A percentile compares a stretch with the other conserved stretches of the same genome.
Evolutionary conservation across 2,888 invertebrate species (phyloP).

Genomic region (Oligia latruncula): DNA sequence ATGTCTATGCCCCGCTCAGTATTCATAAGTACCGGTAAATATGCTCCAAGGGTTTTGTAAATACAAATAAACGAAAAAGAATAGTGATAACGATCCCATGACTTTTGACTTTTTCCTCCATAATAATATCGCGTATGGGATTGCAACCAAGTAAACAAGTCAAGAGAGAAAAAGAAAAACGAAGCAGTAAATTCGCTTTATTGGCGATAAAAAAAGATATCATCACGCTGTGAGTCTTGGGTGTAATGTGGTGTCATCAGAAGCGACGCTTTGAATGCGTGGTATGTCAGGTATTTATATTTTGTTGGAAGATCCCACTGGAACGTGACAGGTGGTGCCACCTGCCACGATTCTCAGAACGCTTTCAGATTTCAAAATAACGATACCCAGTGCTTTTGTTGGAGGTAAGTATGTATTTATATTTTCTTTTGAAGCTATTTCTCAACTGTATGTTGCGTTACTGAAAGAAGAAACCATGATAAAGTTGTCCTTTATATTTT

Average conservation of each 20-base stretch:
- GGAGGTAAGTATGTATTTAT: conserved; percentile 38
- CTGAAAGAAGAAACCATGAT: conserved; percentile 13
- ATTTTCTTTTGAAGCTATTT: conserved; percentile 47
- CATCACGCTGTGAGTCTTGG: conserved; percentile 12
- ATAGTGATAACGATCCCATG: conserved; percentile 13
- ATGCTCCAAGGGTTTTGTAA: conserved; percentile 37
- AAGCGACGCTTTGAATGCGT: conserved; percentile 17
- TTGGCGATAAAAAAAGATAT: conserved; percentile 47
- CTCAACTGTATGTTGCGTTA: conserved; percentile 16
- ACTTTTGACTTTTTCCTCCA: conserved; percentile 15
- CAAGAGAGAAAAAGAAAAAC: conserved; percentile 5
- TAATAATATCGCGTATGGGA: conserved; percentile 1
- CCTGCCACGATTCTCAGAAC: conserved; percentile 48
- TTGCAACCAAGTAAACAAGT: conserved; percentile 15
- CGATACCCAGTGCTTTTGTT: conserved; percentile 45
- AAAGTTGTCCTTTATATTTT: conserved; percentile 31
- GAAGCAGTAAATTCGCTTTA: conserved; percentile 34
- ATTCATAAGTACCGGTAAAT: conserved; percentile 56
- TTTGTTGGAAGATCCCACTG: conserved; percentile 12
- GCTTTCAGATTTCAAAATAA: conserved; percentile 57
- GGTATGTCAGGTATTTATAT: conserved; percentile 37
- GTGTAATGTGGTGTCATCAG: conserved; percentile 31
- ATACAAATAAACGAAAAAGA: conserved; percentile 40
- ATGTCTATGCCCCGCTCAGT: conserved; percentile 47
- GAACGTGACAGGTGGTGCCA: conserved; percentile 44